These are phyloP conservation scores for Torymus texanus DNA, from an alignment of 2,888 invertebrate species.

Conservation along the genomic window DNA sequence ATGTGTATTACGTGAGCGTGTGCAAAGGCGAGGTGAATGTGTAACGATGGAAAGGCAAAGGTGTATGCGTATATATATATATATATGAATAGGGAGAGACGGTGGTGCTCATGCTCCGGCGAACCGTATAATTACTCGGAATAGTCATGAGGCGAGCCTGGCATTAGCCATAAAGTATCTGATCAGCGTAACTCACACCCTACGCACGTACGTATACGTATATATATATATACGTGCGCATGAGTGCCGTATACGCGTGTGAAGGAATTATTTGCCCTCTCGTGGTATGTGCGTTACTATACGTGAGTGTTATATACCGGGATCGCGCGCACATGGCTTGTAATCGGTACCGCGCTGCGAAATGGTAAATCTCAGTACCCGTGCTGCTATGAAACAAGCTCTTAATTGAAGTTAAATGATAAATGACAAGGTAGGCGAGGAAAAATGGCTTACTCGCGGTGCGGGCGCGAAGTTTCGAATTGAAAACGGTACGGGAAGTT, in stretches of 20 bases:
- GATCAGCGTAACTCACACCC: slow-evolving; percentile 37
- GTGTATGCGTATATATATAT: not conserved
- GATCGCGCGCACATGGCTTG: too few species aligned
- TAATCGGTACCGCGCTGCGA: not conserved
- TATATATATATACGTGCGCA: too few species aligned
- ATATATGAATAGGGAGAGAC: not conserved
- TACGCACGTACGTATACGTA: not conserved
- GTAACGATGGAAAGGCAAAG: not conserved
- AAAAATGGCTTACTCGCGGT: not conserved
- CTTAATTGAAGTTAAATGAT: slow-evolving; percentile 18
- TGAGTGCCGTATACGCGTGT: not conserved
- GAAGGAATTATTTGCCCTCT: slow-evolving; percentile 11
- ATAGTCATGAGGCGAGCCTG: slow-evolving; percentile 19
- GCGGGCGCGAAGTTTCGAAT: too few species aligned
- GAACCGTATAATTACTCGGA: slow-evolving; percentile 42
- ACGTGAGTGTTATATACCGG: too few species aligned
- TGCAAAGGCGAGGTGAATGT: not conserved
- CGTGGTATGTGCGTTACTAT: too few species aligned
- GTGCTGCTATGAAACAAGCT: not conserved
- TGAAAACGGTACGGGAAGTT: too few species aligned
- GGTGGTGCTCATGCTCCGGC: slow-evolving; percentile 2
- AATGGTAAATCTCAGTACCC: not conserved
- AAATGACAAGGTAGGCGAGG: not conserved
- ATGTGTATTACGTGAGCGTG: not conserved
- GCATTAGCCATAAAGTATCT: slow-evolving; percentile 36